Conservation (phyloP, 2,113 vertebrate species). For the Phaethornis superciliosus region DNA sequence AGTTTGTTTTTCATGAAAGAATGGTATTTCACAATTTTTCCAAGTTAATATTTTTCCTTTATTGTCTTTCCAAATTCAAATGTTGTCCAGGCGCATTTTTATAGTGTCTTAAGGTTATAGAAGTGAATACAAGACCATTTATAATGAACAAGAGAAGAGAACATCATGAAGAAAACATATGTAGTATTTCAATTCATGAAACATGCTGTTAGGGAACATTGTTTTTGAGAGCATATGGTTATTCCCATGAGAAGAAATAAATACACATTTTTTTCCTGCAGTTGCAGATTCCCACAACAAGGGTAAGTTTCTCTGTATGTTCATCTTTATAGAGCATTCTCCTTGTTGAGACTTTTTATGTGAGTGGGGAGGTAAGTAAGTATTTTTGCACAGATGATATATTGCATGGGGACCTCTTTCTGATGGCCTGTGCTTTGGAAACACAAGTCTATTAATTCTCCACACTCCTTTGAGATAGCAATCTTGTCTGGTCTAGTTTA, state of each 20-base stretch:
- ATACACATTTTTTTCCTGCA: background rate
- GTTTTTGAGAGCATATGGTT: constrained; percentile 41
- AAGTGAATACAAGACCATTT: constrained; percentile 63
- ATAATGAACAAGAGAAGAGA: constrained; percentile 61
- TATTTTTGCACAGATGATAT: constrained; percentile 28
- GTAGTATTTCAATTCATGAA: constrained; percentile 44
- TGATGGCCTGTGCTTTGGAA: constrained; percentile 36
- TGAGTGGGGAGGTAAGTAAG: constrained; percentile 21
- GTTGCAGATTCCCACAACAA: constrained; percentile 32
- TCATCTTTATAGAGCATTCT: background rate
- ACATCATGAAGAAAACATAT: constrained; percentile 64
- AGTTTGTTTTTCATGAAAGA: constrained; percentile 70
- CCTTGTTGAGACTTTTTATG: constrained; percentile 30
- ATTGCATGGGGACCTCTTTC: constrained; percentile 11
- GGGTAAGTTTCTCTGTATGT: background rate
- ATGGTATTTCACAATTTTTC: constrained; percentile 73
- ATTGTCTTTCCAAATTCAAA: constrained; percentile 74
- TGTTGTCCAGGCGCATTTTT: constrained; percentile 68
- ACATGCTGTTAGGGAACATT: constrained; percentile 20
- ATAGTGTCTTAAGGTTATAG: constrained; percentile 65
- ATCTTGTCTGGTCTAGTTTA: constrained; percentile 63
- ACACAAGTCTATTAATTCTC: constrained; percentile 51
- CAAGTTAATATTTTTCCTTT: constrained; percentile 71
- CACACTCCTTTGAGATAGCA: constrained; percentile 38
- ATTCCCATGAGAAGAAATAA: constrained; percentile 48